A percentile compares a stretch with the other conserved stretches of the same genome.
phyloP scores from a whole-genome alignment of 1,140 invertebrate species.

The Macrobrachium nipponense region DNA sequence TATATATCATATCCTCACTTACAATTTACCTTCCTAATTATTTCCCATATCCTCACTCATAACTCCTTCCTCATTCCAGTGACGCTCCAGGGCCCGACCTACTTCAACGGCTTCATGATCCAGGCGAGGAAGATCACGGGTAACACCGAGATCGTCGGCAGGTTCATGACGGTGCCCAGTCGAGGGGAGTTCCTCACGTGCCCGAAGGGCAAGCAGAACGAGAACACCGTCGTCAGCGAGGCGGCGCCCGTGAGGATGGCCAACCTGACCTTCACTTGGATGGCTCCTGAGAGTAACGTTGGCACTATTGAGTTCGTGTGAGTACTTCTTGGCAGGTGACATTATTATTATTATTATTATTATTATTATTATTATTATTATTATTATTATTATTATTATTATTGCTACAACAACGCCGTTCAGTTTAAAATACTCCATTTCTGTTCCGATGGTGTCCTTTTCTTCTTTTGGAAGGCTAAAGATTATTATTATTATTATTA shows the following conservation, averaged over 20 bases:
- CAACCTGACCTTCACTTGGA: slow-evolving; percentile 69
- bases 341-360: too few relatives aligned
- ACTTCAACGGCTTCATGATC: slow-evolving; percentile 70
- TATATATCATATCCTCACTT: not conserved
- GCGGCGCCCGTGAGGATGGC: slow-evolving; percentile 65
- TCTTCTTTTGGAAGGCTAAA: too few relatives aligned
- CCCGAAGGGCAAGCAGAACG: slow-evolving; percentile 66
- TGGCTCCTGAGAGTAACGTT: slow-evolving; percentile 68
- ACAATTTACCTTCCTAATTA: not conserved
- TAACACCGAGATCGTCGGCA: slow-evolving; percentile 50
- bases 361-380: too few relatives aligned
- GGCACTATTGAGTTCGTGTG: slow-evolving; percentile 71
- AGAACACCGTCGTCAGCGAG: slow-evolving; percentile 69
- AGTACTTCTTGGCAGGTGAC: slow-evolving; percentile 40
- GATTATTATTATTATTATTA: too few relatives aligned
- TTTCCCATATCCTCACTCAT: not conserved
- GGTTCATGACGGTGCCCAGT: slow-evolving; percentile 52
- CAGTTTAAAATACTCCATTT: too few relatives aligned
- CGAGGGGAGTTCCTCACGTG: slow-evolving; percentile 50
- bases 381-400: too few relatives aligned
- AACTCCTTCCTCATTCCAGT: slow-evolving; percentile 48
- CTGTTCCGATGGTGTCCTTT: too few relatives aligned
- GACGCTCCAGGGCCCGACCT: slow-evolving; percentile 66
- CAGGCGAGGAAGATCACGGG: slow-evolving; percentile 67
- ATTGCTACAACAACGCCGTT: too few relatives aligned